Percentiles rank a stretch among this genome's conserved stretches.
These are phyloP conservation scores for Amphiduros pacificus DNA, from an alignment of 2,888 invertebrate species.

Conservation along the genomic window DNA sequence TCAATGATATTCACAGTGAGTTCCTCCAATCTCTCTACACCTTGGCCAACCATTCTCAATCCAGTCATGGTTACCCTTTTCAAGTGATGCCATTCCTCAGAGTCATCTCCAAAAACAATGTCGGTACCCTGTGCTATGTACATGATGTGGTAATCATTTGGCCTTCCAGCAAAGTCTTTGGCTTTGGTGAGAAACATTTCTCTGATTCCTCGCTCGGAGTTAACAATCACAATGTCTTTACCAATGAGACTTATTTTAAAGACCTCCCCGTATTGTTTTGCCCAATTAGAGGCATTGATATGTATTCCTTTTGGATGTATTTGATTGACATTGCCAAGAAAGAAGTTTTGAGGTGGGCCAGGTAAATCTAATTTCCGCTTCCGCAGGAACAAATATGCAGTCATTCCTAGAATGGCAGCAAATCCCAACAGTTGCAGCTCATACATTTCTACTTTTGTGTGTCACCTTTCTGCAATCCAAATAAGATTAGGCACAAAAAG, in stretches of 20 bases:
- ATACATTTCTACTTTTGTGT: no score
- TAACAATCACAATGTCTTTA: not conserved
- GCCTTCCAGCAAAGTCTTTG: not conserved
- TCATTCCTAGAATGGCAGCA: no score
- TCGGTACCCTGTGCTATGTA: not conserved
- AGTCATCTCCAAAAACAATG: not conserved
- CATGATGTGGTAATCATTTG: not conserved
- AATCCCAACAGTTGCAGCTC: no score
- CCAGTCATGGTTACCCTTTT: not conserved
- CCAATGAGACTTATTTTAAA: not conserved
- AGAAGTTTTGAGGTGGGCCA: not conserved
- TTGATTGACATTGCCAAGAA: not conserved
- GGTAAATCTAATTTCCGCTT: not conserved
- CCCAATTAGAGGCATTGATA: not conserved
- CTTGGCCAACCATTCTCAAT: not conserved
- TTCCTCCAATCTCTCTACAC: no score
- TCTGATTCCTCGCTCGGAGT: not conserved
- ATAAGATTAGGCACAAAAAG: no score
- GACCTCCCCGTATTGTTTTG: not conserved
- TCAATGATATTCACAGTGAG: no score
- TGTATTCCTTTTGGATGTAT: not conserved
- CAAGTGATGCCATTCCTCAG: not conserved
- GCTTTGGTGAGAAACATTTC: not conserved
- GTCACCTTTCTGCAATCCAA: no score
- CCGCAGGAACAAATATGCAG: no score